Evolutionary conservation across 2,113 vertebrate species (phyloP).

Genomic region (Poecilia latipinna): DNA sequence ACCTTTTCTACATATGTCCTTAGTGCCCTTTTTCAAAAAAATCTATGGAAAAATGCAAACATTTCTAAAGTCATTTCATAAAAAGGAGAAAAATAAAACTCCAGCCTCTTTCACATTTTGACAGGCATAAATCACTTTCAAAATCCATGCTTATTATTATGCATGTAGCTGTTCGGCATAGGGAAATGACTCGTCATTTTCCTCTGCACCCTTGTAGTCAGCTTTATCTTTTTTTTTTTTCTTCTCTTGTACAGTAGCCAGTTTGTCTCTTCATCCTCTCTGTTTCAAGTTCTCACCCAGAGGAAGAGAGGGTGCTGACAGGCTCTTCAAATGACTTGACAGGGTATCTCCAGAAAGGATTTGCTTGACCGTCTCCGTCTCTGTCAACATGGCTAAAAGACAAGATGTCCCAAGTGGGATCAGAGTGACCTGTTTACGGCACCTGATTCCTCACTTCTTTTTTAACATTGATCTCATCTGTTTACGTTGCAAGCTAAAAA

Average conservation of each 20-base stretch:
- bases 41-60: neutral
- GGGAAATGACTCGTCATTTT: neutral
- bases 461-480: neutral
- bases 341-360: conserved; percentile 41
- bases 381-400: conserved; percentile 31
- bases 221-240: neutral
- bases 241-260: conserved; percentile 1
- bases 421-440: neutral
- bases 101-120: neutral
- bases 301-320: conserved; percentile 29
- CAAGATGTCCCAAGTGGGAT: conserved; percentile 15
- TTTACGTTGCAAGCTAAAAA: neutral
- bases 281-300: conserved; percentile 23
- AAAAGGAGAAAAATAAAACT: neutral
- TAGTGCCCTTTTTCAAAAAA: too few relatives aligned
- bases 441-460: neutral
- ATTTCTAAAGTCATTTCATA: neutral
- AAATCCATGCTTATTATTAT: neutral
- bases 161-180: neutral
- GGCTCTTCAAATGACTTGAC: conserved; percentile 30
- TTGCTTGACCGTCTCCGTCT: conserved; percentile 25
- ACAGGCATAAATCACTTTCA: neutral
- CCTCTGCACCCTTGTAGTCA: neutral
- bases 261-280: conserved; percentile 4
- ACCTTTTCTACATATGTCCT: neutral